These are phyloP conservation scores for Sphenodon punctatus DNA, from an alignment of 2,797 vertebrate genomes.

Conservation along the genomic window DNA sequence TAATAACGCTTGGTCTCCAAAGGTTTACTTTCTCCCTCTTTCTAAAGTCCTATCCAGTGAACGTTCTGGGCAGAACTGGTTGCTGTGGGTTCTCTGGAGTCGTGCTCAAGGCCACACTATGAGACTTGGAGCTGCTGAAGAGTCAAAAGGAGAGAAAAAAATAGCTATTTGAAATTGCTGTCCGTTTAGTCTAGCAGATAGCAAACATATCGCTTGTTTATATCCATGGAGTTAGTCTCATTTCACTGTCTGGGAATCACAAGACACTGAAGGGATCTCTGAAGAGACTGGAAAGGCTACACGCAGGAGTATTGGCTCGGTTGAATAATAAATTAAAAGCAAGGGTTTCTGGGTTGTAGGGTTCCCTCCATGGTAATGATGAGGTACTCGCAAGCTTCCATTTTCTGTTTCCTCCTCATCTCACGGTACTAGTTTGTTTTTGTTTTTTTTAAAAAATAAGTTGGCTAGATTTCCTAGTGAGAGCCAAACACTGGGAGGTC, in stretches of 20 bases:
- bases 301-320: neutral
- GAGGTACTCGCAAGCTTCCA: neutral
- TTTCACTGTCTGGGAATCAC: neutral
- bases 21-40: neutral
- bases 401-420: neutral
- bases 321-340: neutral
- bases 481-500: too few species aligned
- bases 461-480: too few species aligned
- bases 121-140: neutral
- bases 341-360: neutral
- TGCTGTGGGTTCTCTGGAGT: neutral
- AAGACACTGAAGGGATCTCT: neutral
- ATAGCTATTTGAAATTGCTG: neutral
- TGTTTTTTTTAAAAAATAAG: too few species aligned
- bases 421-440: too few species aligned
- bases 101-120: neutral
- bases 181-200: neutral
- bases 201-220: neutral
- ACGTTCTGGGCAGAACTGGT: accelerated
- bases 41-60: neutral
- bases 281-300: neutral
- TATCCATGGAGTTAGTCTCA: neutral
- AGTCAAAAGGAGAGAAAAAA: neutral
- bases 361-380: neutral
- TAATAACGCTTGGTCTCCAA: accelerated